phyloP scores from a whole-genome alignment of 2,797 vertebrate genomes.

The Rhinatrema bivittatum region DNA sequence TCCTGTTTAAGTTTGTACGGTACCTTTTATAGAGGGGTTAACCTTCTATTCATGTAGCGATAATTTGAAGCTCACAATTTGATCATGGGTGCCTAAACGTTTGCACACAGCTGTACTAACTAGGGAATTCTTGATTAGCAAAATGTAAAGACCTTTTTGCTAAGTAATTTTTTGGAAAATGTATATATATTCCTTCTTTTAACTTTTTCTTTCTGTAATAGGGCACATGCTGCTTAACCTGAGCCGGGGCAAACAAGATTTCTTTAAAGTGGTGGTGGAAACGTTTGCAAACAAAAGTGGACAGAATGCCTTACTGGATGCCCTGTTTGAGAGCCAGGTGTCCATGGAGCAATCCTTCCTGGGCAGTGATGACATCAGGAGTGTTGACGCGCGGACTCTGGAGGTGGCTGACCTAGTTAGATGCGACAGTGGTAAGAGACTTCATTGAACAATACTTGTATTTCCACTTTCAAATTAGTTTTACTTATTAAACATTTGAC shows the following conservation, averaged over 20 bases:
- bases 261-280: constrained; percentile 84
- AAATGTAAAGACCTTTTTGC: too few species aligned
- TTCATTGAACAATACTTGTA: not conserved
- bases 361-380: constrained; percentile 73
- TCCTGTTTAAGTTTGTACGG: too few species aligned
- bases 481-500: too few species aligned
- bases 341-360: constrained; percentile 70
- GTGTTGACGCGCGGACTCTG: constrained; percentile 57
- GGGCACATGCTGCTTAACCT: constrained; percentile 90
- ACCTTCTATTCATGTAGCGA: too few species aligned
- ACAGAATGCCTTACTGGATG: constrained; percentile 69
- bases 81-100: too few species aligned
- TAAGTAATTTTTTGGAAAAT: too few species aligned
- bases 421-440: constrained; percentile 77
- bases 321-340: constrained; percentile 65
- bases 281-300: constrained; percentile 81
- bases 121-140: too few species aligned
- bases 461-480: not conserved
- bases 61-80: too few species aligned
- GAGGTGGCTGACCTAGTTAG: constrained; percentile 68
- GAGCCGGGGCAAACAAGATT: constrained; percentile 61
- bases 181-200: not conserved
- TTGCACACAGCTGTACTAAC: too few species aligned
- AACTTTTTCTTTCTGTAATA: constrained; percentile 35
- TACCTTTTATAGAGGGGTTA: too few species aligned